phyloP scores from a whole-genome alignment of 2,888 invertebrate species.

The Mimas tiliae region DNA sequence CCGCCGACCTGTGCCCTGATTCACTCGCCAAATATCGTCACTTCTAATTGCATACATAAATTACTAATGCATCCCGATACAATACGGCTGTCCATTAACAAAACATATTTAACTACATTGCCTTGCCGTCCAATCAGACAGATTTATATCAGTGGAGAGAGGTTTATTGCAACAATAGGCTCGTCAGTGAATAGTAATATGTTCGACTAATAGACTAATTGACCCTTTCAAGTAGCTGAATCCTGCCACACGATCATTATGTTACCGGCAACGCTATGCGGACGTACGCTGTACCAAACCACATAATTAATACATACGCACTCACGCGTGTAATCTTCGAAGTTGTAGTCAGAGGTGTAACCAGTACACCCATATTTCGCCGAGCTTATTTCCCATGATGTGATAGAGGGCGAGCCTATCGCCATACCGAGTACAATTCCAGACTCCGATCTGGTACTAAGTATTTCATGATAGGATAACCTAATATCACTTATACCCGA shows the following conservation, averaged over 20 bases:
- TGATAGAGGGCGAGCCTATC: too few relatives aligned
- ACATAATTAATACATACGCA: slow-evolving; percentile 31
- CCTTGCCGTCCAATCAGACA: slow-evolving; percentile 46
- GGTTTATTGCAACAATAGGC: slow-evolving; percentile 41
- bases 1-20: slow-evolving; percentile 66
- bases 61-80: slow-evolving; percentile 62
- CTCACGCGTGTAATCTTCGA: too few relatives aligned
- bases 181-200: slow-evolving; percentile 39
- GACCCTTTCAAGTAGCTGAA: slow-evolving; percentile 50
- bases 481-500: too few relatives aligned
- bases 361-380: too few relatives aligned
- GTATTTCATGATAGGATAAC: too few relatives aligned
- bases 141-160: slow-evolving; percentile 51
- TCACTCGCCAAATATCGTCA: slow-evolving; percentile 71
- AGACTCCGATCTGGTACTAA: too few relatives aligned
- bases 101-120: slow-evolving; percentile 44
- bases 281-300: slow-evolving; percentile 33
- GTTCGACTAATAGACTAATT: slow-evolving; percentile 49
- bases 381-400: too few relatives aligned
- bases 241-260: slow-evolving; percentile 15
- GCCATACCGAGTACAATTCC: too few relatives aligned
- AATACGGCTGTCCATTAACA: slow-evolving; percentile 31
- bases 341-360: too few relatives aligned
- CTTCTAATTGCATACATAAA: slow-evolving; percentile 74
- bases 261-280: slow-evolving; percentile 12